Evolutionary conservation across 2,797 vertebrate genomes (phyloP).

Genomic region (Parauchenoglanis punctatus): DNA sequence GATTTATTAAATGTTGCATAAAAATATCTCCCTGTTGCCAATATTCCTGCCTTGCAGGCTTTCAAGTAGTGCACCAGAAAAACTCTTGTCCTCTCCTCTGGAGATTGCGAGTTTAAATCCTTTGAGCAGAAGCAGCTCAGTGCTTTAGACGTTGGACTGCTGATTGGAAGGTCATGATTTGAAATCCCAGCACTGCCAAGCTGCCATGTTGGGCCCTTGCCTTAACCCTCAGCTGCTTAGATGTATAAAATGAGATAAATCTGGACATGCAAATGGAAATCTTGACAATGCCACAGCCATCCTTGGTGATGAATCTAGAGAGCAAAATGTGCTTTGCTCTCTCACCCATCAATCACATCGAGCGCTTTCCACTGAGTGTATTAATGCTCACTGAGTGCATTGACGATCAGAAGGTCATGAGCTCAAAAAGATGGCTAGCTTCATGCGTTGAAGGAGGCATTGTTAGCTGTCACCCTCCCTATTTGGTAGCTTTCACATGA

Average conservation of each 20-base stretch:
- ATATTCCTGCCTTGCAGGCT: neutral
- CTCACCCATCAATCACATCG: neutral
- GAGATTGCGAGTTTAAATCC: neutral
- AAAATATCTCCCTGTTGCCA: neutral
- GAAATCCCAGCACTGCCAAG: neutral
- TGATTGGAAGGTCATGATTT: neutral
- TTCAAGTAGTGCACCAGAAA: neutral
- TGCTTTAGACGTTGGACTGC: neutral
- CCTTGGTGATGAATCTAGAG: neutral
- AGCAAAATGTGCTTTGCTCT: neutral
- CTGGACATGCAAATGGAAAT: constrained; percentile 1
- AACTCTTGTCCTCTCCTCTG: neutral
- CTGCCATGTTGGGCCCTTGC: neutral
- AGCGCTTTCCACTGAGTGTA: neutral
- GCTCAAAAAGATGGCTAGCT: neutral
- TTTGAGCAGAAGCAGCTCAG: neutral
- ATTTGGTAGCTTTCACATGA: neutral
- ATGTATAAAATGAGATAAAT: neutral
- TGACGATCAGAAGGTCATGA: neutral
- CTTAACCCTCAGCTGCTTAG: neutral
- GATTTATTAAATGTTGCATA: neutral
- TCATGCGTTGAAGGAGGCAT: neutral
- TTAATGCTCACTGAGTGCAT: neutral
- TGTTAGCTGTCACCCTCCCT: neutral
- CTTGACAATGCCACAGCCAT: neutral